These are phyloP conservation scores for Arge pagana DNA, from an alignment of 2,888 invertebrate species.

Conservation along the genomic window DNA sequence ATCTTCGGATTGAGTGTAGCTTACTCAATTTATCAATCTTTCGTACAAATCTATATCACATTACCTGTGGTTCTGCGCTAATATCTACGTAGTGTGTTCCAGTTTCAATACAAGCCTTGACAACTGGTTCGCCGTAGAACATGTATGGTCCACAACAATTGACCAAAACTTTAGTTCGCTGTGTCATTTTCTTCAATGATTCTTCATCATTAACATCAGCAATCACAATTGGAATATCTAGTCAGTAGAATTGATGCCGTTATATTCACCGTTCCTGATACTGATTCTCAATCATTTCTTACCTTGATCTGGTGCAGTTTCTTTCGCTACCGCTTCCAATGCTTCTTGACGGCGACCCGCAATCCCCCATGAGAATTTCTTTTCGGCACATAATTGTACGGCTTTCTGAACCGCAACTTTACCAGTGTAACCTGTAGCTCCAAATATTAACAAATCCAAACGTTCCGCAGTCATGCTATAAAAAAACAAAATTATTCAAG, in stretches of 20 bases:
- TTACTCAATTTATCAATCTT: too few species aligned
- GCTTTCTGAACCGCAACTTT: conserved; percentile 71
- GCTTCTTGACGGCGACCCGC: conserved; percentile 77
- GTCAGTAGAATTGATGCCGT: conserved; percentile 53
- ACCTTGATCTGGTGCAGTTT: conserved; percentile 50
- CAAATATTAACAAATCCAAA: conserved; percentile 87
- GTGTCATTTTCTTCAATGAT: conserved; percentile 81
- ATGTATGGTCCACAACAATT: conserved; percentile 93
- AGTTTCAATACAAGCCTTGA: conserved; percentile 81
- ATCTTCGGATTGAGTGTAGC: too few species aligned
- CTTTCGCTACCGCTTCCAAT: conserved; percentile 60
- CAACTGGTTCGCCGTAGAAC: conserved; percentile 87
- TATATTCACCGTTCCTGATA: conserved; percentile 56
- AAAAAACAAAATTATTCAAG: background rate
- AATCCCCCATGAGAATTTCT: conserved; percentile 79
- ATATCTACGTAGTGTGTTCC: conserved; percentile 90
- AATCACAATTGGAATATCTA: conserved; percentile 69
- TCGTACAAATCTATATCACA: too few species aligned
- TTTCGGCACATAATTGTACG: conserved; percentile 57
- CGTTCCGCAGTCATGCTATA: conserved; percentile 53
- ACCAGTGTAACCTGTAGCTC: conserved; percentile 94
- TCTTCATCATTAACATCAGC: conserved; percentile 78
- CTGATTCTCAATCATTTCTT: conserved; percentile 57
- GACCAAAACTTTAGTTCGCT: conserved; percentile 75
- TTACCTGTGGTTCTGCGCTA: conserved; percentile 85